Evolutionary conservation across 2,888 invertebrate species (phyloP).

Genomic region (Steinernema scapterisci): DNA sequence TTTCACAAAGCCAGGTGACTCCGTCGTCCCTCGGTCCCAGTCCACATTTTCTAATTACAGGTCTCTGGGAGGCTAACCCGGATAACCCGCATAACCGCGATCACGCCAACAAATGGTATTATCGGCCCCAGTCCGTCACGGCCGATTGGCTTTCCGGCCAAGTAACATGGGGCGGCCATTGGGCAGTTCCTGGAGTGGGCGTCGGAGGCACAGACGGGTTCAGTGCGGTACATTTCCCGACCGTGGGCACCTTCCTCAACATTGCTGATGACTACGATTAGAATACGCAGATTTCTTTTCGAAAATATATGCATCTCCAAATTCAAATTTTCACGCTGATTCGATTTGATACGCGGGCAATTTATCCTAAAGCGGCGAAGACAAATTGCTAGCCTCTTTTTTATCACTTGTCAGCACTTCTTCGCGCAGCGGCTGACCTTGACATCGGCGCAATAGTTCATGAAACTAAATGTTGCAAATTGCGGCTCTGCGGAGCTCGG

Average conservation of each 20-base stretch:
- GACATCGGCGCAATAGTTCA: too few species aligned
- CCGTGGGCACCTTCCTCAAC: constrained; percentile 50
- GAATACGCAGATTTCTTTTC: too few species aligned
- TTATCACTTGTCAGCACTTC: too few species aligned
- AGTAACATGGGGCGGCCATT: constrained; percentile 53
- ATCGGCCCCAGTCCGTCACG: constrained; percentile 51
- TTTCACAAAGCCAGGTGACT: constrained; percentile 50
- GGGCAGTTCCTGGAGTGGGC: constrained; percentile 55
- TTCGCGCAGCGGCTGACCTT: too few species aligned
- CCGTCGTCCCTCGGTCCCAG: background rate
- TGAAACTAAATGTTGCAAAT: too few species aligned
- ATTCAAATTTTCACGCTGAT: too few species aligned
- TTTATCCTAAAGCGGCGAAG: too few species aligned
- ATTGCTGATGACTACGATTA: constrained; percentile 56
- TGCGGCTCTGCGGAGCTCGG: too few species aligned
- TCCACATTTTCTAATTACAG: constrained; percentile 30
- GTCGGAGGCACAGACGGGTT: constrained; percentile 51
- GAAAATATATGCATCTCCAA: too few species aligned
- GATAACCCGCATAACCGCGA: constrained; percentile 58
- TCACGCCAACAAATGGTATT: constrained; percentile 56
- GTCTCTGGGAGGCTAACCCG: constrained; percentile 59
- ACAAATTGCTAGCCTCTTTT: too few species aligned
- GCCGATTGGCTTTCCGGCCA: constrained; percentile 59
- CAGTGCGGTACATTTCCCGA: constrained; percentile 49
- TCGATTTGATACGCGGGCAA: too few species aligned